A percentile compares a stretch with the other conserved stretches of the same genome.
phyloP scores from a whole-genome alignment of 2,888 invertebrate species.

The Catotricha subobsoleta region DNA sequence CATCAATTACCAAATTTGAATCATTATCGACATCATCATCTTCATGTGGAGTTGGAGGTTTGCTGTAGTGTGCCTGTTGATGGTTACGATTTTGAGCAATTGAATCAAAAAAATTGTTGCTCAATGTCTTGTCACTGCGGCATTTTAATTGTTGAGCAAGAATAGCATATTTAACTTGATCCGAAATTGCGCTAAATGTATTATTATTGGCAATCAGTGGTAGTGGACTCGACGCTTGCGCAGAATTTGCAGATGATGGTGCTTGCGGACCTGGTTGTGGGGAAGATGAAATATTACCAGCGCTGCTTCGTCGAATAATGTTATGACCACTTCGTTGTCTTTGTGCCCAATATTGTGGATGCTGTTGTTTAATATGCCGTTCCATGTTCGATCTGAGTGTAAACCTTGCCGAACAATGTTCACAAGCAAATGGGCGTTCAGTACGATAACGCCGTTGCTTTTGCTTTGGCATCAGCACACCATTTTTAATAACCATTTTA shows the following conservation, averaged over 20 bases:
- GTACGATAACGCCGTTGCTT: constrained; percentile 80
- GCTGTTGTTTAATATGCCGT: constrained; percentile 83
- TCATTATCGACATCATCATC: constrained; percentile 30
- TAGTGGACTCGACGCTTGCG: neutral
- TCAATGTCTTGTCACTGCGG: constrained; percentile 21
- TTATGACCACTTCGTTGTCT: constrained; percentile 43
- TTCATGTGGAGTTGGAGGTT: constrained; percentile 7
- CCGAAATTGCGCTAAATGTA: constrained; percentile 31
- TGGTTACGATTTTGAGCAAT: constrained; percentile 5
- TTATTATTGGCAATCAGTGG: constrained; percentile 2
- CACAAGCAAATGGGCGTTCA: constrained; percentile 78
- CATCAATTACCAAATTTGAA: constrained; percentile 28
- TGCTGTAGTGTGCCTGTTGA: no score
- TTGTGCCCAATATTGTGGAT: constrained; percentile 77
- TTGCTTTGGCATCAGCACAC: constrained; percentile 77
- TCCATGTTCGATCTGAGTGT: constrained; percentile 90
- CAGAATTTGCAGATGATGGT: neutral
- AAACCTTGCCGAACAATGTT: constrained; percentile 77
- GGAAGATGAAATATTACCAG: constrained; percentile 12
- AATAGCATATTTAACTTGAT: constrained; percentile 57
- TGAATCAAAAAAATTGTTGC: constrained; percentile 10
- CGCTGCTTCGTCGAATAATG: constrained; percentile 25
- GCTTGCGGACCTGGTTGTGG: neutral
- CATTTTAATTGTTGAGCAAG: constrained; percentile 59
- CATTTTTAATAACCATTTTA: constrained; percentile 81